Conservation (phyloP, 2,888 invertebrate genomes). For the Himalopsyche japonica region DNA sequence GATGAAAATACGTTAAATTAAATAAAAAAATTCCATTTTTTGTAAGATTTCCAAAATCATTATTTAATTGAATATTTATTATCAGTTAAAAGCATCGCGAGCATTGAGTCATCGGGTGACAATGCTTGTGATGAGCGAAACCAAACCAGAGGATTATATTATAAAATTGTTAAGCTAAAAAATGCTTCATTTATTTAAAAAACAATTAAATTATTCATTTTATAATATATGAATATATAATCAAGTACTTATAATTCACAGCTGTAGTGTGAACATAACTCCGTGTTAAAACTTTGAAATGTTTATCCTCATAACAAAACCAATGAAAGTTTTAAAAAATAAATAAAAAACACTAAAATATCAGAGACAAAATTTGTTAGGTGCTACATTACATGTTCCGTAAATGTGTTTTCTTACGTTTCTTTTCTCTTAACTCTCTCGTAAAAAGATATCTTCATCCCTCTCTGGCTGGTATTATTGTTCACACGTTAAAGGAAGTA, state of each 20-base stretch:
- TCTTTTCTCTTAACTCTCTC: neutral
- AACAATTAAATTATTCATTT: too few species aligned
- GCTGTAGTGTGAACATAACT: neutral
- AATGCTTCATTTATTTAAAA: too few species aligned
- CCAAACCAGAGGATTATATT: too few species aligned
- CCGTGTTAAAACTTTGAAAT: slow-evolving; percentile 9
- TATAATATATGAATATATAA: too few species aligned
- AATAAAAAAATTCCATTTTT: too few species aligned
- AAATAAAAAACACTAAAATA: slow-evolving; percentile 23
- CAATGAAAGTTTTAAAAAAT: slow-evolving; percentile 38
- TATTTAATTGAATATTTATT: too few species aligned
- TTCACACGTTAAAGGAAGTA: neutral
- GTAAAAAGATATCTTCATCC: neutral
- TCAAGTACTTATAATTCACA: neutral
- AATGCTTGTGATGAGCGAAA: too few species aligned
- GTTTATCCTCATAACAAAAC: slow-evolving; percentile 30
- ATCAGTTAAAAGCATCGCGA: too few species aligned
- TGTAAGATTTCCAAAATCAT: too few species aligned
- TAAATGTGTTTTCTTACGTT: slow-evolving; percentile 35
- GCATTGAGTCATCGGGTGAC: too few species aligned
- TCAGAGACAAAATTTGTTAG: slow-evolving; percentile 38
- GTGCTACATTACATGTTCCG: slow-evolving; percentile 39
- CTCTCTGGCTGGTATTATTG: neutral
- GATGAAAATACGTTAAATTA: too few species aligned
- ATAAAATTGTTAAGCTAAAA: too few species aligned